Conservation (phyloP, 2,113 vertebrate genomes). For the Psilopsiagon aymara region DNA sequence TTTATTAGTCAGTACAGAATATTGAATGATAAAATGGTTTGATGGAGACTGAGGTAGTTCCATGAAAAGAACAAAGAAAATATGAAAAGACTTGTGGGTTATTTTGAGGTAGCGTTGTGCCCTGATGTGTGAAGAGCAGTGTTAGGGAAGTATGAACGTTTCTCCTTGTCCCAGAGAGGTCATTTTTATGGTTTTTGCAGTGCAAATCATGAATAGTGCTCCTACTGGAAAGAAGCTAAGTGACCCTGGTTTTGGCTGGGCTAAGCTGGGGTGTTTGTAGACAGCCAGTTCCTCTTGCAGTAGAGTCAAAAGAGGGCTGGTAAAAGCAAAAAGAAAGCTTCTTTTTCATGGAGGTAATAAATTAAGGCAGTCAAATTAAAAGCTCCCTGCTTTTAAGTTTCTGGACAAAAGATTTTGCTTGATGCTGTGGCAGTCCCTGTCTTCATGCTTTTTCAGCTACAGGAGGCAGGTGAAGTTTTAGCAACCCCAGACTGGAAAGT, state of each 20-base stretch:
- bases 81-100: fast-evolving
- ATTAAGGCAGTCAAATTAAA: not conserved
- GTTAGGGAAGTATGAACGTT: not conserved
- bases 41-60: not conserved
- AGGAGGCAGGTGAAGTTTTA: not conserved
- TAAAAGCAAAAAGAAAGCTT: not conserved
- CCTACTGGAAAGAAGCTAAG: not conserved
- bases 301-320: not conserved
- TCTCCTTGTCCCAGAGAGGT: not conserved
- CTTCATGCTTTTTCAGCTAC: not conserved
- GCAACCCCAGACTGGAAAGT: not conserved
- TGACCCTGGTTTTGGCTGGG: not conserved
- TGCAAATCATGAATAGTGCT: not conserved
- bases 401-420: not conserved
- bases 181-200: not conserved
- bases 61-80: not conserved
- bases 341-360: not conserved
- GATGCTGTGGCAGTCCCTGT: not conserved
- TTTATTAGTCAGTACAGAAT: not conserved
- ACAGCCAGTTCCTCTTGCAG: not conserved
- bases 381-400: not conserved
- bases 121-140: not conserved
- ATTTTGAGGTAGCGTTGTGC: not conserved
- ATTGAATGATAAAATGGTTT: not conserved
- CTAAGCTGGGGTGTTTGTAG: not conserved